phyloP scores from a whole-genome alignment of 2,113 vertebrate species.

The Aegotheles bennettii region DNA sequence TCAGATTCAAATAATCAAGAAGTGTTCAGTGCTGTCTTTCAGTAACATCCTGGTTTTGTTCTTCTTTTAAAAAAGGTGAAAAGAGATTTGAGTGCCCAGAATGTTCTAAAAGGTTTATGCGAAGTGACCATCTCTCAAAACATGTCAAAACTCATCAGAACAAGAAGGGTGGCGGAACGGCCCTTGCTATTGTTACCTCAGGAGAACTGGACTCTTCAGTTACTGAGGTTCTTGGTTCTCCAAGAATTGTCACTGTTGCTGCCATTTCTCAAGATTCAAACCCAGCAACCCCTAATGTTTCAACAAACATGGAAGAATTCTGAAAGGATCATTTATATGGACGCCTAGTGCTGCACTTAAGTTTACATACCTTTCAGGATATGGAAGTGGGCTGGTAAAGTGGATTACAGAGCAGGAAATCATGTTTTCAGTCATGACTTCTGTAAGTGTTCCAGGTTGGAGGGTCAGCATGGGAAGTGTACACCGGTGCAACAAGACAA shows the following conservation, averaged over 20 bases:
- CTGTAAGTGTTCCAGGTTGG: slow-evolving; percentile 66
- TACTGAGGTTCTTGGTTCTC: slow-evolving; percentile 88
- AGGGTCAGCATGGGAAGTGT: slow-evolving; percentile 70
- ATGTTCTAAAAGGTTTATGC: slow-evolving; percentile 98
- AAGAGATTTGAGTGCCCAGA: slow-evolving; percentile 98
- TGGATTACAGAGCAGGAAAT: slow-evolving; percentile 77
- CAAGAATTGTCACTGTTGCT: slow-evolving; percentile 94
- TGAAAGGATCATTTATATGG: slow-evolving; percentile 71
- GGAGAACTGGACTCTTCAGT: slow-evolving; percentile 93
- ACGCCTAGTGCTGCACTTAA: slow-evolving; percentile 79
- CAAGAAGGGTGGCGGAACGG: slow-evolving; percentile 91
- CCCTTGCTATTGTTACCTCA: slow-evolving; percentile 95
- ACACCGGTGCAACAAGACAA: slow-evolving; percentile 63
- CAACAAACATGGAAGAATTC: slow-evolving; percentile 93
- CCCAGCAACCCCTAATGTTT: slow-evolving; percentile 92
- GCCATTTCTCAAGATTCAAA: slow-evolving; percentile 95
- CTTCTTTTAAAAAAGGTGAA: slow-evolving; percentile 82
- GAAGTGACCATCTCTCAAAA: slow-evolving; percentile 98
- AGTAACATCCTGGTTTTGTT: slow-evolving; percentile 26
- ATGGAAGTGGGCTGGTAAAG: slow-evolving; percentile 76
- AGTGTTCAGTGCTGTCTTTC: background rate
- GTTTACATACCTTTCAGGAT: slow-evolving; percentile 79
- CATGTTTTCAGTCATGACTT: slow-evolving; percentile 69
- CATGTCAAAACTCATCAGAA: slow-evolving; percentile 99
- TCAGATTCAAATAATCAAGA: background rate